Base-by-base conservation (phyloP, 1,140 invertebrate species). In the Orchesella cincta region DNA sequence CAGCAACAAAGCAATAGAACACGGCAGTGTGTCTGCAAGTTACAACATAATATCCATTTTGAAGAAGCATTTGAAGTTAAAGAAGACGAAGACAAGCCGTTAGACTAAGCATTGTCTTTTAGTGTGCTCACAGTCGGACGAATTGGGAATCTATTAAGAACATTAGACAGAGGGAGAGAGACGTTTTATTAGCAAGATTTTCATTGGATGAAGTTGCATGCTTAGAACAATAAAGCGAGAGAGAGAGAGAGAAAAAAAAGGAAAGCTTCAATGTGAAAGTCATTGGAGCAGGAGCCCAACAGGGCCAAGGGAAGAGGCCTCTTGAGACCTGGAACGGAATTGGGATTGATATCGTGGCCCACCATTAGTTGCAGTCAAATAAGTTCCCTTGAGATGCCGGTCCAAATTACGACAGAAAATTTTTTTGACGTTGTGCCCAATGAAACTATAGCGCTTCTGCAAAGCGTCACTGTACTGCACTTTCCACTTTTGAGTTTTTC, bases 291-390 rank as follows among this genome's bases (percentile, higher is more conserved):
- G 39, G 46, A 74, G 52, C 28, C 73, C 73, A n/a, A 20, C 33
- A 54, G 31, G 78, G 80, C 76, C 76, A 73, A 39, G 39, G 80
- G 62, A 33, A 78, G 76, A 78, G 75, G 78, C 51, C 80, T 77
- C 78, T 35, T 31, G 78, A 78, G 78, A 79, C 57, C 71, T 31
- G 26, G 64, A 77, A 76, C 77, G 81, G 79, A 82, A 80, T 82
- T 80, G 81, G 81, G 81, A 82, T 82, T 82, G 81, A 82, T 82
- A 82, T 82, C 81, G 81, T 77, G 80, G 79, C 81, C 78, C 78
- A 82, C 81, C 81, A 82, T 82, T 82, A 82, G 81, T 80, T 80
- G 76, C 77, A 80, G 79, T 80, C 80, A 81, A 81, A 81, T 81
- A 80, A 80, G 78, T 76, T 82, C 81, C 81, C 81, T 71, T 74